A percentile compares a stretch with the other conserved stretches of the same genome.
phyloP scores from a whole-genome alignment of 2,797 vertebrate species.

The Sitta carolinensis region DNA sequence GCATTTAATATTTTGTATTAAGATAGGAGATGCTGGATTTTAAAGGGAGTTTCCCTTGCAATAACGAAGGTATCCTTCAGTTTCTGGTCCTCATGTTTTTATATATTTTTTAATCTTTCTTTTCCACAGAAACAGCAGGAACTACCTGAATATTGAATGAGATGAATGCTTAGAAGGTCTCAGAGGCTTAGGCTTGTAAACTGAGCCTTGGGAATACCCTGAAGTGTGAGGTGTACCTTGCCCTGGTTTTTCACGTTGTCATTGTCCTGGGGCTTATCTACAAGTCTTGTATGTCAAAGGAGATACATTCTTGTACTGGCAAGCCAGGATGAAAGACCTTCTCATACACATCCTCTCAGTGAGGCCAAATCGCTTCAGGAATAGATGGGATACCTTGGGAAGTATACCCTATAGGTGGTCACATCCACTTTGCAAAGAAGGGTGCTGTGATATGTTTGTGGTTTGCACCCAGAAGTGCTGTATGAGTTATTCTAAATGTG shows the following conservation, averaged over 20 bases:
- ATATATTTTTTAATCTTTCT: neutral
- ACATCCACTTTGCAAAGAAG: neutral
- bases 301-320: neutral
- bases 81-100: neutral
- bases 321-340: neutral
- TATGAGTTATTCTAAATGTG: neutral
- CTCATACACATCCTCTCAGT: accelerated
- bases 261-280: neutral
- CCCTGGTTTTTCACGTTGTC: neutral
- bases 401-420: accelerated
- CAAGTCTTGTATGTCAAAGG: neutral
- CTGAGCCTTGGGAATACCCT: neutral
- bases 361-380: neutral
- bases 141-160: neutral
- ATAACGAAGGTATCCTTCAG: neutral
- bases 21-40: neutral
- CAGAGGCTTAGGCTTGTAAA: neutral
- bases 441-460: neutral
- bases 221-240: neutral
- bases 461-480: neutral
- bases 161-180: neutral
- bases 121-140: neutral
- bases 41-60: accelerated
- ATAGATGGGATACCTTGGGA: neutral
- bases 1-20: neutral